Base-by-base conservation (phyloP, 2,888 invertebrate genomes). In the Argyra leucocephala region DNA sequence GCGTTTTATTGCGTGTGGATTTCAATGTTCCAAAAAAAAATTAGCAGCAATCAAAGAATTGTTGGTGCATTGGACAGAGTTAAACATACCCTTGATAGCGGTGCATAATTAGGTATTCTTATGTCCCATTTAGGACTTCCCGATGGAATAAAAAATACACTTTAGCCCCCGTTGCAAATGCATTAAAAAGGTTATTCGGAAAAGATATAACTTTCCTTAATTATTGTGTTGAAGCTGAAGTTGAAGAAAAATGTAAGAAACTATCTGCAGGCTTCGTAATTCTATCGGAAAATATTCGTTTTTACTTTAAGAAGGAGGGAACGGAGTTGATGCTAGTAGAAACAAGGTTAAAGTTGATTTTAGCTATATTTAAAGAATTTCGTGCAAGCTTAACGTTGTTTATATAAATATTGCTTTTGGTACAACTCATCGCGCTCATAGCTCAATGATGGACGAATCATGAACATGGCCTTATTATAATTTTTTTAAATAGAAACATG, bases 51-150 rank as follows among this genome's bases (percentile, higher is more conserved):
- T n/a, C n/a, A 99, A 80, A 89, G 98, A 75, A 97, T 98, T 73
- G 94, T 93, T 7, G 97, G 96, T 68, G 97, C 97, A 15, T 78
- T 98, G 71, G 95, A 96, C 72, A 90, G 93, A 0, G 85, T 98
- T 10, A 91, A 93, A 81, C 91, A 96, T 86, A 96, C 95, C 0
- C 80, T 99, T 69, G 90, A 93, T 0, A 90, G 96, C 72, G 91
- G 92, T 69, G 98, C 97, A 0, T 96, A 96, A 75, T 92, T 93
- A 6, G 90, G 99, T 37, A 95, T 74, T 22, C 83, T 99, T 67
- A 96, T 96, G 92, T 97, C 96, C 37, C 99, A 99, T 80, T 85
- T 99, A 77, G 99, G 99, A 31, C 86, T 99, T 67, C 99, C 99
- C 10, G 96, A 99, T 82, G 99, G 99, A 91, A 93, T 75, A 80